Percentiles rank a stretch among this genome's conserved stretches.
Evolutionary conservation across 2,797 vertebrate genomes (phyloP).

Genomic region (Clarias platycephalus): DNA sequence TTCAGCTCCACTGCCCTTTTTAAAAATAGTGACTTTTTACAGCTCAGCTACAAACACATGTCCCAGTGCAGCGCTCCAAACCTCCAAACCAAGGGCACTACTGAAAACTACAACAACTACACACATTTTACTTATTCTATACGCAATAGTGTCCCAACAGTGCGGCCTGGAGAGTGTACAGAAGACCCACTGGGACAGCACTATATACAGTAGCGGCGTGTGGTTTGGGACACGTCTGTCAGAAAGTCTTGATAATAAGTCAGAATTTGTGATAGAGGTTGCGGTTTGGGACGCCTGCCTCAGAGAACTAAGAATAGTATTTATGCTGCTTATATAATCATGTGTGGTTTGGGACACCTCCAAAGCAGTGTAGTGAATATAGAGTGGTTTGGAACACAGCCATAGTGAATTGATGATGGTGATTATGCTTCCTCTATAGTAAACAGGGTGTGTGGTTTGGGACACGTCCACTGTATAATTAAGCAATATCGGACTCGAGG

Average conservation of each 20-base stretch:
- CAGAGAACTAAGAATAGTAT: background rate
- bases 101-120: background rate
- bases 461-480: background rate
- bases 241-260: background rate
- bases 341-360: background rate
- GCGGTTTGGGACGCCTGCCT: too few species aligned
- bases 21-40: constrained; percentile 26
- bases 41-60: background rate
- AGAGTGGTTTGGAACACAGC: background rate
- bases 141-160: background rate
- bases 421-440: background rate
- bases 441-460: background rate
- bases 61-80: background rate
- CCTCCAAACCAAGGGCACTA: background rate
- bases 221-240: background rate
- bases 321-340: background rate
- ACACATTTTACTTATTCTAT: too few species aligned
- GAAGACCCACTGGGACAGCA: background rate
- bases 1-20: constrained; percentile 14
- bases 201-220: background rate
- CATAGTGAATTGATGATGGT: background rate
- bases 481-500: too few species aligned
- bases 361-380: background rate
- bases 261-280: too few species aligned
- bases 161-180: background rate